phyloP scores from a whole-genome alignment of 2,888 invertebrate species.

The Brachypterus glaber region DNA sequence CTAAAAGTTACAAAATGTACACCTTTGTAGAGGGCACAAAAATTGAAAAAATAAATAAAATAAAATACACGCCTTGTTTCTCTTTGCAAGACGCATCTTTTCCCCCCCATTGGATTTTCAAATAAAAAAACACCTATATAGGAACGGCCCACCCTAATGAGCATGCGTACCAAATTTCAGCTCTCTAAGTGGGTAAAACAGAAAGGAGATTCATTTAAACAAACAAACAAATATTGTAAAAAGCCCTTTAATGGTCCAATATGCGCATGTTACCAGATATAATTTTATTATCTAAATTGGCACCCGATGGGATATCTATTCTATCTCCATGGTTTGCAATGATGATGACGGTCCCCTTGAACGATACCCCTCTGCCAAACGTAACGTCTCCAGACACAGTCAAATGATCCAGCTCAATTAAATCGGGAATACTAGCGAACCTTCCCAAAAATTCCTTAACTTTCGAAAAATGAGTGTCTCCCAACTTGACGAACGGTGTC shows the following conservation, averaged over 20 bases:
- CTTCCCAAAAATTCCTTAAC: slow-evolving; percentile 89
- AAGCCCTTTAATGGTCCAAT: slow-evolving; percentile 74
- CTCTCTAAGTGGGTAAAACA: too few relatives aligned
- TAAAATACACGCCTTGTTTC: too few relatives aligned
- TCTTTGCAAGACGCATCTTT: too few relatives aligned
- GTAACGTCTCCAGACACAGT: slow-evolving; percentile 99
- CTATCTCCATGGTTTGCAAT: slow-evolving; percentile 99
- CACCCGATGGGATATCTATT: slow-evolving; percentile 96
- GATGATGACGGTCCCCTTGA: slow-evolving; percentile 98
- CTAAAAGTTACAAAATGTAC: too few relatives aligned
- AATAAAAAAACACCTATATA: too few relatives aligned
- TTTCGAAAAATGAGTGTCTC: slow-evolving; percentile 92
- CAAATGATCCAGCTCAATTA: slow-evolving; percentile 94
- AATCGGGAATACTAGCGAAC: slow-evolving; percentile 93
- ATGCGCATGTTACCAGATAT: slow-evolving; percentile 98
- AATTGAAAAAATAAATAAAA: too few relatives aligned
- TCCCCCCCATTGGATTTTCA: too few relatives aligned
- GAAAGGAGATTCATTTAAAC: too few relatives aligned
- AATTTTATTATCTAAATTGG: slow-evolving; percentile 95
- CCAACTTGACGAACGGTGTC: slow-evolving; percentile 93
- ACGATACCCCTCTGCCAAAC: slow-evolving; percentile 86
- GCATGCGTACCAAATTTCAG: too few relatives aligned
- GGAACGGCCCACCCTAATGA: too few relatives aligned
- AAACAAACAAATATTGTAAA: slow-evolving; percentile 8
- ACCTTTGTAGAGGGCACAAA: too few relatives aligned